Conservation (phyloP, 2,113 vertebrate species). For the Rhea pennata region DNA sequence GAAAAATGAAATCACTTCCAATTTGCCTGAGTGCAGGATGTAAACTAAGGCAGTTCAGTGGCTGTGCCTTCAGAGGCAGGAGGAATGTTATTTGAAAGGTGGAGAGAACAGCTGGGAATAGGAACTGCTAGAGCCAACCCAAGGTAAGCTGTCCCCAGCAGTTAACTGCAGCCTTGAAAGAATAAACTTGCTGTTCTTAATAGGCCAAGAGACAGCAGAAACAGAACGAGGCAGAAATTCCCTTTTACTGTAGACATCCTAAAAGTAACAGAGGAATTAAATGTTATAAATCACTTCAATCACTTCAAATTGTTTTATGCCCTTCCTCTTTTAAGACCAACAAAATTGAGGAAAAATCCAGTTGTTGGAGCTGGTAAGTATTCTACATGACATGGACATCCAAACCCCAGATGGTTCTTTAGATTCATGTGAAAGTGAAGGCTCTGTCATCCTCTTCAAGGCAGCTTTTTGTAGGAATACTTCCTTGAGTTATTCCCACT, state of each 20-base stretch:
- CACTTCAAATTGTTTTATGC: background rate
- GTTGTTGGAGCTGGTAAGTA: background rate
- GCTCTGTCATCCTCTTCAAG: background rate
- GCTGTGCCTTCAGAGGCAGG: background rate
- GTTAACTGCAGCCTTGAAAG: background rate
- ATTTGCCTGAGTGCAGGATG: background rate
- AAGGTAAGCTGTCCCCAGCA: background rate
- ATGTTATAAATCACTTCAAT: background rate
- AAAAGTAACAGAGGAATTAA: background rate
- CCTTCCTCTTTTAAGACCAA: background rate
- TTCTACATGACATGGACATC: background rate
- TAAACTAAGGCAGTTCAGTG: background rate
- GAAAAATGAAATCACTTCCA: background rate
- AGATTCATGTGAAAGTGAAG: background rate
- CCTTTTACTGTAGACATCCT: background rate
- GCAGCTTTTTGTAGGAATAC: background rate
- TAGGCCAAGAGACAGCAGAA: background rate
- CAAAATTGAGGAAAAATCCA: background rate
- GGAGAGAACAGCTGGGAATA: background rate
- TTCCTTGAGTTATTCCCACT: background rate
- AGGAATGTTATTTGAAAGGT: background rate
- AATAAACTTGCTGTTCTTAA: background rate
- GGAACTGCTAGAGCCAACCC: background rate
- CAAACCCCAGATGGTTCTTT: conserved; percentile 1
- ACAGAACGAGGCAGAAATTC: background rate